Evolutionary conservation across 2,888 invertebrate genomes (phyloP), one percentile per base, ranked within the genome.

Genomic region (Eledone cirrhosa): DNA sequence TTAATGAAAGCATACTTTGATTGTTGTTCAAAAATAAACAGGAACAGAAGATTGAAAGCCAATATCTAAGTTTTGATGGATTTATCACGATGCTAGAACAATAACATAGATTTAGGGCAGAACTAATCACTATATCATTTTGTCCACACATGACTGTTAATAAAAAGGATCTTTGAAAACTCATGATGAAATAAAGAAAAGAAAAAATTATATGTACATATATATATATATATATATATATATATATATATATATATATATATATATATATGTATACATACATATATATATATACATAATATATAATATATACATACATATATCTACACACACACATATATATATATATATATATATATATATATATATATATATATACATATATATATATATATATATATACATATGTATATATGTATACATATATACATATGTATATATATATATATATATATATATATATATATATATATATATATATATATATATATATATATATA

Each of bases 41-140:
- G 41, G 41, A 41, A 41, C 41, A 41, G 41, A 41, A 41, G 5
- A 41, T 41, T 41, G 8, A 41, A 41, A 41, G 41, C 41, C 41
- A 41, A 41, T 41, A 41, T 41, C 41, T 41, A 41, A 41, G 41
- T 72, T 72, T 41, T 72, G 72, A 72, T 22, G 72, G 72, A 72
- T 41, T 33, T n/a, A 33, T 72, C 72, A 72, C 41, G 72, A 33
- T 41, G 13, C 33, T 41, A 22, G 72, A 72, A 72, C 72, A 72
- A 72, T 72, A 41, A 72, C 33, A 72, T 22, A 72, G 72, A 72
- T 72, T 33, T n/a, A 72, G 41, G 41, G 41, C 41, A 41, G 41
- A 41, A 41, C 41, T 41, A 41, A 41, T 41, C 41, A 41, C 41
- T 41, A 41, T 2, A 41, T 41, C 41, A 41, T 41, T 41, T 41